These are phyloP conservation scores for Saccopteryx bilineata DNA, from an alignment of 2,113 vertebrate species.

Conservation along the genomic window DNA sequence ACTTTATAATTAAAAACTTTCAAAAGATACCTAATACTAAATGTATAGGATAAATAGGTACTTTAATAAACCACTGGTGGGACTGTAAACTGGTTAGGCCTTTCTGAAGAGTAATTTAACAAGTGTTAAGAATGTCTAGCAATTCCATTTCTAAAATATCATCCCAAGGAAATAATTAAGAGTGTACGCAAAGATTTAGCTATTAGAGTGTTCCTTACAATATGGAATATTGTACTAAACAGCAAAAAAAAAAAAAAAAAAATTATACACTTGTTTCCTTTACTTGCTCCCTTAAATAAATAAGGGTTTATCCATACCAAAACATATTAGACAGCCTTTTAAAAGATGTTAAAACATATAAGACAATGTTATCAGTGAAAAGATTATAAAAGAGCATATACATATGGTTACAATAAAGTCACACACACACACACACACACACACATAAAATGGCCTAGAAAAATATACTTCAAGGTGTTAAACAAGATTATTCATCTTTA, in stretches of 20 bases:
- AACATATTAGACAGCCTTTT: not conserved
- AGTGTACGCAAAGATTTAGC: not conserved
- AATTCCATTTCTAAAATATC: slow-evolving; percentile 33
- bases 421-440: not conserved
- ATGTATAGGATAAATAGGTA: not conserved
- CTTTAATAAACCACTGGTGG: not conserved
- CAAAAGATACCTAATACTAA: slow-evolving; percentile 41
- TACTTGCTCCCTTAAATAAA: slow-evolving; percentile 55
- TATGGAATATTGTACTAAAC: not conserved
- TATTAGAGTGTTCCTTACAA: not conserved
- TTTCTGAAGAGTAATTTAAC: not conserved
- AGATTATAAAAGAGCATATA: slow-evolving; percentile 7
- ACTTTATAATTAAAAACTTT: slow-evolving; percentile 36
- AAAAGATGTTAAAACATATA: slow-evolving; percentile 21
- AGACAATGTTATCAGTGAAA: slow-evolving; percentile 16
- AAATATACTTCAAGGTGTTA: slow-evolving; percentile 5
- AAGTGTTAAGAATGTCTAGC: not conserved
- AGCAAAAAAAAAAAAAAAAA: not conserved
- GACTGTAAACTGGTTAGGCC: not conserved
- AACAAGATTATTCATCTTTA: slow-evolving; percentile 20
- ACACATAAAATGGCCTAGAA: slow-evolving; percentile 5
- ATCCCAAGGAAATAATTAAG: slow-evolving; percentile 24
- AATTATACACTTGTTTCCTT: not conserved
- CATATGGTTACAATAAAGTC: not conserved
- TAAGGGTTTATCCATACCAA: slow-evolving; percentile 13